Conservation (phyloP, 2,797 vertebrate genomes). For the Rhabdophis nuchalis region DNA sequence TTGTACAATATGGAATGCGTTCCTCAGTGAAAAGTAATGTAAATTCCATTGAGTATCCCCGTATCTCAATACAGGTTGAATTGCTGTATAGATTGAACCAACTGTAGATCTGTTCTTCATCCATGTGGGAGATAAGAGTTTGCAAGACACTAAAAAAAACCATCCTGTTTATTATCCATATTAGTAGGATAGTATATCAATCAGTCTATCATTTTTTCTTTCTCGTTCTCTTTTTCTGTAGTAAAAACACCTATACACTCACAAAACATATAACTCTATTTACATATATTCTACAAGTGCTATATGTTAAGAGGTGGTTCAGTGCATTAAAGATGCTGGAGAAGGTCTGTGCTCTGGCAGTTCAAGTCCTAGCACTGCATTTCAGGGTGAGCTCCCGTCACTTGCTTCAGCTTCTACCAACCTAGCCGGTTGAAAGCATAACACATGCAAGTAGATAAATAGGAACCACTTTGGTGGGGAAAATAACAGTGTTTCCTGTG, state of each 20-base stretch:
- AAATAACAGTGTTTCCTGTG: not conserved
- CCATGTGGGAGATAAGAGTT: not conserved
- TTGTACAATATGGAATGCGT: not conserved
- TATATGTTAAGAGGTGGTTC: not conserved
- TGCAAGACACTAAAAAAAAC: not conserved
- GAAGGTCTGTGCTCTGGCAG: not conserved
- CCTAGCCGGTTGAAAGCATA: not conserved
- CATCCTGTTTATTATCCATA: not conserved
- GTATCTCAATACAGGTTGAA: not conserved
- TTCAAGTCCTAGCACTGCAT: not conserved
- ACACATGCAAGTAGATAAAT: not conserved
- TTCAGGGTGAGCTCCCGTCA: not conserved
- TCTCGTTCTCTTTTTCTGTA: not conserved
- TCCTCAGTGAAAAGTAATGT: not conserved
- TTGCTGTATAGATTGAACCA: not conserved
- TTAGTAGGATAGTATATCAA: not conserved
- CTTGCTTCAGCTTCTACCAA: not conserved
- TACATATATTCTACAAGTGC: not conserved
- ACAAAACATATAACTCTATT: not conserved
- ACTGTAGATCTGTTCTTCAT: not conserved
- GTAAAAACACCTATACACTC: not conserved
- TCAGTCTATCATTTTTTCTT: not conserved
- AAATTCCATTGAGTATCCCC: not conserved
- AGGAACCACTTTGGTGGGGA: not conserved
- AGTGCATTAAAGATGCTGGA: not conserved